Evolutionary conservation across 2,797 vertebrate species (phyloP).

Genomic region (Holocentrus rufus): DNA sequence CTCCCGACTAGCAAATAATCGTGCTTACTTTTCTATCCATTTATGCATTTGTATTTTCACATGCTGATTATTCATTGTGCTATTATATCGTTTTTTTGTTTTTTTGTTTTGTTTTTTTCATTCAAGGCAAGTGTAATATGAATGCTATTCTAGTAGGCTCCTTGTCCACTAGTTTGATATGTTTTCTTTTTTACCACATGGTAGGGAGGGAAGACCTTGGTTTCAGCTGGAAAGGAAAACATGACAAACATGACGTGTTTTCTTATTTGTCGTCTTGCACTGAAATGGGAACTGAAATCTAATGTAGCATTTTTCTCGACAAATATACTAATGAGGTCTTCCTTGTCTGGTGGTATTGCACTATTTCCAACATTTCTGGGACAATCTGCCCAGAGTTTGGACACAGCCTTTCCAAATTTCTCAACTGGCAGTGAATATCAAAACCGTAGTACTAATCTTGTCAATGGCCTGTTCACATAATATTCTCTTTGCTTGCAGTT

Average conservation of each 20-base stretch:
- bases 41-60: constrained; percentile 75
- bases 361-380: constrained; percentile 84
- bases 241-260: constrained; percentile 19
- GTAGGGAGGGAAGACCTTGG: constrained; percentile 76
- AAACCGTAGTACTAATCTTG: constrained; percentile 7
- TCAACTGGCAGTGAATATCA: constrained; percentile 25
- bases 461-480: constrained; percentile 1
- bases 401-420: constrained; percentile 60
- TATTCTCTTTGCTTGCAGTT: constrained; percentile 25
- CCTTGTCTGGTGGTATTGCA: constrained; percentile 91
- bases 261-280: constrained; percentile 72
- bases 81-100: constrained; percentile 36
- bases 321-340: constrained; percentile 83
- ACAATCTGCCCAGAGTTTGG: constrained; percentile 83
- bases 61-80: constrained; percentile 69
- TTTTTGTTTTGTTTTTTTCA: constrained; percentile 31
- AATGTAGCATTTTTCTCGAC: constrained; percentile 80
- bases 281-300: constrained; percentile 74
- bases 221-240: constrained; percentile 67
- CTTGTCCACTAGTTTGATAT: constrained; percentile 27
- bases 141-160: constrained; percentile 50
- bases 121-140: constrained; percentile 43
- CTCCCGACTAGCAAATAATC: constrained; percentile 58
- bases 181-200: constrained; percentile 57
- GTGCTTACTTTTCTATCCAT: constrained; percentile 71